Evolutionary conservation across 2,888 invertebrate species (phyloP), one percentile per base, ranked within the genome.

Genomic region (Microctonus hyperodae): DNA sequence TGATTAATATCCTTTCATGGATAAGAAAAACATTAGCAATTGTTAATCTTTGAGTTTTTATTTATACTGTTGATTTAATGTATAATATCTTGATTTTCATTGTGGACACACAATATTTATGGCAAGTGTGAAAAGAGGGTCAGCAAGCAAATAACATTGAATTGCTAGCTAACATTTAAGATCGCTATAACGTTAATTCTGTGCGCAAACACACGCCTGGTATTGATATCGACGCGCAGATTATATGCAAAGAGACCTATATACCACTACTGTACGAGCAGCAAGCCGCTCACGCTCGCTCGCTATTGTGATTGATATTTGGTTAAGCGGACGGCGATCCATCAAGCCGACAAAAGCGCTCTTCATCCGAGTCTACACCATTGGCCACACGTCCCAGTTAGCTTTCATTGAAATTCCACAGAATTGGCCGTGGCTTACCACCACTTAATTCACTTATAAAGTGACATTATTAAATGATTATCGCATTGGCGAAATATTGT

Each of bases 291-390:
- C 62, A 62, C 40, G 64, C 72, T 37, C 50, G 48, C 59, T 28
- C 65, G 31, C 65, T 69, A 73, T 70, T 75, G 75, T 74, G 76
- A 76, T 77, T 76, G 74, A 78, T 78, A 77, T 77, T 78, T 76
- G 75, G 73, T 74, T 74, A 74, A 77, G 74, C 71, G 73, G 64
- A 70, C 67, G 70, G 74, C 75, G 72, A 78, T 78, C 76, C 76
- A 76, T 78, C 76, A 78, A 77, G 71, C 70, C 72, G 63, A 72
- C 70, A 71, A 73, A 73, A 70, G 71, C 71, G 51, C 64, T 74
- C 73, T 76, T 74, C 73, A 73, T 77, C 76, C 72, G 68, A 69
- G 64, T 65, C 69, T 71, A 37, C 64, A 69, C 70, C 68, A 63
- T 63, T 59, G 70, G 70, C 68, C 69, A 71, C 73, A 70, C 70